Evolutionary conservation across 92 coral and sea anemone genomes (phyloP), one percentile per base, ranked within the genome.

Genomic region (Siderastrea siderea): DNA sequence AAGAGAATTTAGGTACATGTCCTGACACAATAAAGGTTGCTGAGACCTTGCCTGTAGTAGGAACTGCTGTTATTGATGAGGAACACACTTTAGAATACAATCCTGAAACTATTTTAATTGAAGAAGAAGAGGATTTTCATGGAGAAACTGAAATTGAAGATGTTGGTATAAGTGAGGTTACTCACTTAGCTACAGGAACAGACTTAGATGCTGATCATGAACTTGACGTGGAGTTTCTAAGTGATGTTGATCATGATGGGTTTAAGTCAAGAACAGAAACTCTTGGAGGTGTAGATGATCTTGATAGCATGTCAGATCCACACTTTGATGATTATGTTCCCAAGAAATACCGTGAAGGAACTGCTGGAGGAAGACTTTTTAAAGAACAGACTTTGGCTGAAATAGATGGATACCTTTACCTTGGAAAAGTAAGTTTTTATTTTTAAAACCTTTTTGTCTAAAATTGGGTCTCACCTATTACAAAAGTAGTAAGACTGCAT

Each of bases 371-470:
- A 26, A 82, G 71, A 51, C 68, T 93, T 7, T 95, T 90, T 86
- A 92, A 95, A 91, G 96, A 87, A 49, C 90, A 94, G 71, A 95
- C 98, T 15, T 83, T 97, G 86, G 98, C 99, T 48, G 99, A 95
- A 89, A 97, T 97, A 53, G 96, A 96, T 91, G 99, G 96, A 4
- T 91, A 81, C 82, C 94, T 97, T 55, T 90, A 89, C 88, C 90
- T 93, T 64, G 98, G 98, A 83, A 95, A 97, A 92, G 99, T 97
- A 86, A 77, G 88, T 74, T 16, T 26, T 14, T 44, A 7, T 14
- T 12, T 47, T 5, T 54, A n/a, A 7, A 2, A 15, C 43, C 48
- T 26, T 26, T 26, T 26, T 26, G 0, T 26, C 38, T 26, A 26
- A 26, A 26, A 26, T 26, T 26, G 38, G 38, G 38, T 26, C 38